phyloP scores from a whole-genome alignment of 1,140 invertebrate genomes.

The Cepaea nemoralis region DNA sequence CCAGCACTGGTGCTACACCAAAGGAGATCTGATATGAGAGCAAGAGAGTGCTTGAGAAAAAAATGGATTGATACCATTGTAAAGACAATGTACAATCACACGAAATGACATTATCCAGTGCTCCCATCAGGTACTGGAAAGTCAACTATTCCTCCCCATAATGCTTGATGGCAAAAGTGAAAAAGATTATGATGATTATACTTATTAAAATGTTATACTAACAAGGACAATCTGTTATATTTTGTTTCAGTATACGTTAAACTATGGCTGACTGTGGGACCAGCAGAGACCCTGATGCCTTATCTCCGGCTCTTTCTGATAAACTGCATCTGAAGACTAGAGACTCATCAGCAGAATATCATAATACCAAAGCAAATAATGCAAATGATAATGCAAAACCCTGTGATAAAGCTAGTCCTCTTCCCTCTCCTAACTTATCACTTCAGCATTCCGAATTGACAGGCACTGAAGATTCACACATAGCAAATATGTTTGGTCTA shows the following conservation, averaged over 20 bases:
- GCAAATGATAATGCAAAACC: background rate
- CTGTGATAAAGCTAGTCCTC: background rate
- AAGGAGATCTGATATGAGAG: no score
- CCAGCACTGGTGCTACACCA: no score
- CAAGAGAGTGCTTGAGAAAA: no score
- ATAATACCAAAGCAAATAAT: background rate
- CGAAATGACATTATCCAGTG: no score
- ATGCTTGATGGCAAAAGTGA: no score
- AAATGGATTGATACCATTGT: no score
- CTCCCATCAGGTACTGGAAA: no score
- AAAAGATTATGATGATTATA: no score
- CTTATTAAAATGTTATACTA: no score
- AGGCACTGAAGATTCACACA: constrained; percentile 35
- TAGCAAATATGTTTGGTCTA: constrained; percentile 65
- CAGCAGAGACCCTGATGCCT: background rate
- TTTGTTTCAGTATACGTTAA: background rate
- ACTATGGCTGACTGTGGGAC: background rate
- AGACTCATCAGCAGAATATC: background rate
- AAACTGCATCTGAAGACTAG: background rate
- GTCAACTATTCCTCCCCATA: no score
- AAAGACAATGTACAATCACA: no score
- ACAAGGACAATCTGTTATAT: no score
- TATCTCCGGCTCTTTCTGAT: background rate
- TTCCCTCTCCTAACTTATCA: background rate
- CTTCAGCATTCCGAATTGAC: background rate